phyloP scores from a whole-genome alignment of 2,113 vertebrate species.

The Orthonyx spaldingii region DNA sequence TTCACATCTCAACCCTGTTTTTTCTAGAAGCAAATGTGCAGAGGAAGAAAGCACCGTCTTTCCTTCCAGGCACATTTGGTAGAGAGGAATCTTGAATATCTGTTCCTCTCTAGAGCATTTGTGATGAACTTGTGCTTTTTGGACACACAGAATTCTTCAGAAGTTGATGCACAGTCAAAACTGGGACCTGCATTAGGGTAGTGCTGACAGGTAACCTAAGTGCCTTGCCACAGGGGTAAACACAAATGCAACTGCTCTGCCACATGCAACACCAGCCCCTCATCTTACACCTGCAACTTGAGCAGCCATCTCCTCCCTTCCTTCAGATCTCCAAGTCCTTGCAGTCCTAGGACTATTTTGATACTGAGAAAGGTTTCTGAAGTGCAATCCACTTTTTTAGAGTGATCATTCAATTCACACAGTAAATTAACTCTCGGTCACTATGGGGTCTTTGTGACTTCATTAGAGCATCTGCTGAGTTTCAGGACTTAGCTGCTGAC shows the following conservation, averaged over 20 bases:
- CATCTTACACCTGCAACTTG: background rate
- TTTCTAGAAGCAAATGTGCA: background rate
- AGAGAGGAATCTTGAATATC: background rate
- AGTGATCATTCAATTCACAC: background rate
- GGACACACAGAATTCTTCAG: background rate
- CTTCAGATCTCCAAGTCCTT: background rate
- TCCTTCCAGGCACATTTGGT: background rate
- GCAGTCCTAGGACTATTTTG: background rate
- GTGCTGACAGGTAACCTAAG: background rate
- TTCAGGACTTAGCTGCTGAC: background rate
- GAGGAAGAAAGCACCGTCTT: background rate
- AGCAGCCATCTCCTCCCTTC: background rate
- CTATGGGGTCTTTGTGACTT: background rate
- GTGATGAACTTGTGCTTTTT: background rate
- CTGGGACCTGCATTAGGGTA: background rate
- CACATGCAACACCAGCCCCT: background rate
- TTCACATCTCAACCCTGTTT: background rate
- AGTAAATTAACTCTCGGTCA: background rate
- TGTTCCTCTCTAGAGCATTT: background rate
- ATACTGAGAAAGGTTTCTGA: background rate
- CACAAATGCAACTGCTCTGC: background rate
- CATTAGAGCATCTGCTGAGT: background rate
- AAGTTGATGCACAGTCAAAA: background rate
- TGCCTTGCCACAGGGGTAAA: background rate
- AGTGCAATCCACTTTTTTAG: background rate